Percentiles rank a stretch among this genome's conserved stretches.
phyloP scores from a whole-genome alignment of 2,797 vertebrate species.

The Pelobates cultripes region DNA sequence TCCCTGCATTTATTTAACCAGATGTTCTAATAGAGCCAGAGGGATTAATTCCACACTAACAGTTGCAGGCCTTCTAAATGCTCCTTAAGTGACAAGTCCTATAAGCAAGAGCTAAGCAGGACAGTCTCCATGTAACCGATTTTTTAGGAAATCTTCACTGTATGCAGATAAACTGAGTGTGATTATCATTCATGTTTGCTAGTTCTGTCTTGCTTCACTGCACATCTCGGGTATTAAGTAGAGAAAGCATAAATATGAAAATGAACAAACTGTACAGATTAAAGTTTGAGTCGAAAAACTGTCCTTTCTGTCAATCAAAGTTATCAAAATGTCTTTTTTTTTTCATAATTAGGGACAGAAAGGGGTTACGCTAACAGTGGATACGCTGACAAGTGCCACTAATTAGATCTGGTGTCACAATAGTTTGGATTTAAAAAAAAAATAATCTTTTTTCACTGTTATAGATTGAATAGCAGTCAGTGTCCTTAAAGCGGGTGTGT shows the following conservation, averaged over 20 bases:
- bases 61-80: slow-evolving; percentile 51
- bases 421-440: no score
- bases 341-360: slow-evolving; percentile 49
- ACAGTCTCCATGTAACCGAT: slow-evolving; percentile 33
- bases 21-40: slow-evolving; percentile 46
- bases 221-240: slow-evolving; percentile 54
- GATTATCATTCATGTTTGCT: slow-evolving; percentile 56
- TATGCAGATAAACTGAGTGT: slow-evolving; percentile 52
- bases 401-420: no score
- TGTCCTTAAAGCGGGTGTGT: no score
- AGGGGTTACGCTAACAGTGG: no score
- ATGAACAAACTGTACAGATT: slow-evolving; percentile 53
- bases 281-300: slow-evolving; percentile 48
- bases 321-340: slow-evolving; percentile 51
- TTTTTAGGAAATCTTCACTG: slow-evolving; percentile 48
- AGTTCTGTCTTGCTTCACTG: slow-evolving; percentile 41
- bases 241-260: slow-evolving; percentile 55
- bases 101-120: slow-evolving; percentile 44
- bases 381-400: no score
- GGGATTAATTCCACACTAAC: slow-evolving; percentile 56
- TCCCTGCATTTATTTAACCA: slow-evolving; percentile 54
- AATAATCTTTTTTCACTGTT: no score
- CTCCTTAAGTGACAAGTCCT: slow-evolving; percentile 54
- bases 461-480: no score
- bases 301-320: slow-evolving; percentile 52